Evolutionary conservation across 2,888 invertebrate genomes (phyloP).

Genomic region (Thymelicus acteon): DNA sequence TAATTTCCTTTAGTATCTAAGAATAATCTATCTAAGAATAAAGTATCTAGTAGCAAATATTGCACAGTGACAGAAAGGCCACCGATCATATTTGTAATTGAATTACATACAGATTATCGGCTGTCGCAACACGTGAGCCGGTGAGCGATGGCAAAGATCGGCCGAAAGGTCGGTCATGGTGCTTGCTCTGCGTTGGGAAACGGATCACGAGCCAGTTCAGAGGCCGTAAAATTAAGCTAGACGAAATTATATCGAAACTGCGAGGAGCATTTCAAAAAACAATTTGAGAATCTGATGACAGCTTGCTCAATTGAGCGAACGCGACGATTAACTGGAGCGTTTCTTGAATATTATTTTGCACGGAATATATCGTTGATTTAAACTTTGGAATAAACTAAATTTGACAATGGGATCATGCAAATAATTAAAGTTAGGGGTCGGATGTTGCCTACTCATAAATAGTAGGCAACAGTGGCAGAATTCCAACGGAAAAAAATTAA

Average conservation of each 20-base stretch:
- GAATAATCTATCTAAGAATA: too few species aligned
- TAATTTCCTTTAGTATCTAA: background rate
- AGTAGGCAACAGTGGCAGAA: too few species aligned
- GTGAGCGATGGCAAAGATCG: constrained; percentile 21
- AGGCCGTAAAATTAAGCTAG: constrained; percentile 54
- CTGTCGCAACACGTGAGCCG: constrained; percentile 29
- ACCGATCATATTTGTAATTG: constrained; percentile 11
- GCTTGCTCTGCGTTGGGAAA: constrained; percentile 48
- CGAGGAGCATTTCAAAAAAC: constrained; percentile 36
- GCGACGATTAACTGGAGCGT: too few species aligned
- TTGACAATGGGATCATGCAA: too few species aligned
- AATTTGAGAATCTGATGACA: constrained; percentile 22
- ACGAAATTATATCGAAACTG: constrained; percentile 44
- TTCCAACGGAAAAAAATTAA: too few species aligned
- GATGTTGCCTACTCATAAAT: too few species aligned
- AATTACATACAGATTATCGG: constrained; percentile 22
- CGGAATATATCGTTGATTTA: too few species aligned
- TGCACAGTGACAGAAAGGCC: background rate
- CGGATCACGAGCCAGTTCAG: constrained; percentile 43
- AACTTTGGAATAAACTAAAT: too few species aligned
- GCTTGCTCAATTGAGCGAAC: constrained; percentile 20
- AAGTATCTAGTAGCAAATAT: too few species aligned
- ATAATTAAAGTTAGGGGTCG: too few species aligned
- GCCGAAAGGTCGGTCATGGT: constrained; percentile 53
- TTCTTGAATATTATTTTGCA: too few species aligned